These are phyloP conservation scores for Cydia amplana DNA, from an alignment of 1,140 invertebrate genomes.

Conservation along the genomic window DNA sequence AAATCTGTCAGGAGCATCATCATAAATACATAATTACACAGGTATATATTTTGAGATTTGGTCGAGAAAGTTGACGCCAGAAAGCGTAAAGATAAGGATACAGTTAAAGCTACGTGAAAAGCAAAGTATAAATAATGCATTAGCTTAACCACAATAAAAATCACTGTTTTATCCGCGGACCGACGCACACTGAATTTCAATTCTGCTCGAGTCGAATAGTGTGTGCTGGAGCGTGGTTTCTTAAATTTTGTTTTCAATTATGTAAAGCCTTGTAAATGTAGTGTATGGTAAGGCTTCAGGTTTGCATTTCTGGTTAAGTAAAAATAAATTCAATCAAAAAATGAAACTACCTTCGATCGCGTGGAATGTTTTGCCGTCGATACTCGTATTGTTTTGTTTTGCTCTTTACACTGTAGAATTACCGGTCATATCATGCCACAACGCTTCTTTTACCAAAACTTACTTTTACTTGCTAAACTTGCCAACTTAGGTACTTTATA, in stretches of 20 bases:
- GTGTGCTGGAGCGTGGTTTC: background rate
- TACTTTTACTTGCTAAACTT: too few species aligned
- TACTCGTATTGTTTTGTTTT: too few species aligned
- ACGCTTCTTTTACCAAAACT: too few species aligned
- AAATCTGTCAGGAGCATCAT: too few species aligned
- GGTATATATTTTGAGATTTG: too few species aligned
- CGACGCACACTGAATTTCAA: slow-evolving; percentile 2
- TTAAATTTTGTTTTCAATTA: slow-evolving; percentile 6
- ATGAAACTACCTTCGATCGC: too few species aligned
- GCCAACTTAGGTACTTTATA: too few species aligned
- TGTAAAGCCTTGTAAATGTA: background rate
- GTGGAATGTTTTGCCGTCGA: too few species aligned
- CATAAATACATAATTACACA: too few species aligned
- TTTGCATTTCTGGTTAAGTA: background rate
- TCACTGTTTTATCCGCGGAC: background rate
- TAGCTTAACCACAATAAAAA: slow-evolving; percentile 14
- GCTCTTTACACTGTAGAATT: too few species aligned
- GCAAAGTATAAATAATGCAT: slow-evolving; percentile 15
- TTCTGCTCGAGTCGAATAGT: background rate
- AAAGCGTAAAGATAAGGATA: background rate
- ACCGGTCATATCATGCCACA: too few species aligned
- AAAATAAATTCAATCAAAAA: too few species aligned
- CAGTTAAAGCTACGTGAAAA: background rate
- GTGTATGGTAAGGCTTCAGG: background rate
- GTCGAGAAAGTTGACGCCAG: background rate